Conservation (phyloP, 2,797 vertebrate genomes). For the Gymnoscopelus braueri region DNA sequence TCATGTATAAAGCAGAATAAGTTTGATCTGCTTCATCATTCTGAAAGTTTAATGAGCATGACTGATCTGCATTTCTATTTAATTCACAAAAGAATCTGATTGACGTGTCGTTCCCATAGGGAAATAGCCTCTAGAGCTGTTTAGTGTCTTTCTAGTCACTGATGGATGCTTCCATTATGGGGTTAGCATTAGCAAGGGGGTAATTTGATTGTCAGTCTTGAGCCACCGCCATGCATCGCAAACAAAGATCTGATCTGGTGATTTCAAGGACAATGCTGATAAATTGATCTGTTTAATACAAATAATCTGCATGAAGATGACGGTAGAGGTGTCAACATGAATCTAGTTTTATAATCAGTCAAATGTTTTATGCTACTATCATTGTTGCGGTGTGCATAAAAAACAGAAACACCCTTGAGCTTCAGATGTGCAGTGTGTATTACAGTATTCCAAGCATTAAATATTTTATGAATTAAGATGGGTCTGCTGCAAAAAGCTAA, state of each 20-base stretch:
- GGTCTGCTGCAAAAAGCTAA: no score
- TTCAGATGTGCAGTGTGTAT: no score
- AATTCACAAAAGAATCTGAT: conserved; percentile 53
- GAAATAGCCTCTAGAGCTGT: conserved; percentile 47
- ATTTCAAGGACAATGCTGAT: conserved; percentile 58
- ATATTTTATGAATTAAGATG: no score
- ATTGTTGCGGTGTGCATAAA: background rate
- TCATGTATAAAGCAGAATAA: background rate
- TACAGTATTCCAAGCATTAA: no score
- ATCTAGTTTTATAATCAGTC: conserved; percentile 18
- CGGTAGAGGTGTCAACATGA: conserved; percentile 2
- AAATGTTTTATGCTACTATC: background rate
- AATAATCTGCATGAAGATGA: conserved; percentile 5
- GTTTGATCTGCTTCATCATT: conserved; percentile 4
- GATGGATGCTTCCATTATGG: conserved; percentile 48
- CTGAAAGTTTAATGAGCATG: conserved; percentile 10
- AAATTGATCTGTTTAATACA: conserved; percentile 19
- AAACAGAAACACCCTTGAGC: no score
- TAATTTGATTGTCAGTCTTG: conserved; percentile 55
- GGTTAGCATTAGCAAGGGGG: conserved; percentile 51
- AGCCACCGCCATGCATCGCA: conserved; percentile 55
- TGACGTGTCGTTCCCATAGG: conserved; percentile 56
- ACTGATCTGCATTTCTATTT: conserved; percentile 38
- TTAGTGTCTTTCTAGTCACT: conserved; percentile 54
- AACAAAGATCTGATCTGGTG: conserved; percentile 39